Evolutionary conservation across 2,888 invertebrate genomes (phyloP).

Genomic region (Himalopsyche tibetana): DNA sequence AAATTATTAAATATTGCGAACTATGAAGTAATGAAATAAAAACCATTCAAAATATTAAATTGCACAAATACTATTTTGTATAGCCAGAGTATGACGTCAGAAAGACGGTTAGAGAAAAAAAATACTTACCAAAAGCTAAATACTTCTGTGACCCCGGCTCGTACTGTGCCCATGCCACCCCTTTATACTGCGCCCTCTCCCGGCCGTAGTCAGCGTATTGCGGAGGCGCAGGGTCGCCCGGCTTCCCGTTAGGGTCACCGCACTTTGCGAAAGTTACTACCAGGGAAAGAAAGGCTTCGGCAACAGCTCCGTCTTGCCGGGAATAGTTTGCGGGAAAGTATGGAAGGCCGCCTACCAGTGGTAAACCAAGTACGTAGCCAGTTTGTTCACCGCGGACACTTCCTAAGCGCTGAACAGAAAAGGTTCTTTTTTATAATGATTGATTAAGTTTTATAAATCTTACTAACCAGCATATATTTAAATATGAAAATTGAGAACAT

Average conservation of each 20-base stretch:
- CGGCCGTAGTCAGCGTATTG: constrained; percentile 77
- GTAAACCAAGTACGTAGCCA: constrained; percentile 85
- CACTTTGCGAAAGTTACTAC: constrained; percentile 89
- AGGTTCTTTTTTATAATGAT: not conserved
- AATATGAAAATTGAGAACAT: too few relatives aligned
- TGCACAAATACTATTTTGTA: too few relatives aligned
- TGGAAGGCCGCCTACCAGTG: constrained; percentile 82
- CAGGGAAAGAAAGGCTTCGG: constrained; percentile 84
- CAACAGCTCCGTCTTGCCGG: constrained; percentile 84
- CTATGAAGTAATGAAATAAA: too few relatives aligned
- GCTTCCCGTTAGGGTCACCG: constrained; percentile 81
- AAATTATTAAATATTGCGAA: too few relatives aligned
- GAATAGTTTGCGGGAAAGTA: constrained; percentile 84
- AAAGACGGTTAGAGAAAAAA: too few relatives aligned
- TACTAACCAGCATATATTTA: too few relatives aligned
- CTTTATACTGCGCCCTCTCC: constrained; percentile 79
- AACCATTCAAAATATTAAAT: too few relatives aligned
- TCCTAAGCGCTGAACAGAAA: constrained; percentile 79
- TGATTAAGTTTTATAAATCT: too few relatives aligned
- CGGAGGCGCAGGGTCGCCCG: constrained; percentile 73
- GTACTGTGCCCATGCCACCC: constrained; percentile 86
- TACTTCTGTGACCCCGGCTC: constrained; percentile 87
- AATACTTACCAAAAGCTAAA: constrained; percentile 84
- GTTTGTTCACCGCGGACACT: constrained; percentile 87
- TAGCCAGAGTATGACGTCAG: too few relatives aligned